Conservation (phyloP, 1,140 invertebrate species). For the Drosophila asahinai region DNA sequence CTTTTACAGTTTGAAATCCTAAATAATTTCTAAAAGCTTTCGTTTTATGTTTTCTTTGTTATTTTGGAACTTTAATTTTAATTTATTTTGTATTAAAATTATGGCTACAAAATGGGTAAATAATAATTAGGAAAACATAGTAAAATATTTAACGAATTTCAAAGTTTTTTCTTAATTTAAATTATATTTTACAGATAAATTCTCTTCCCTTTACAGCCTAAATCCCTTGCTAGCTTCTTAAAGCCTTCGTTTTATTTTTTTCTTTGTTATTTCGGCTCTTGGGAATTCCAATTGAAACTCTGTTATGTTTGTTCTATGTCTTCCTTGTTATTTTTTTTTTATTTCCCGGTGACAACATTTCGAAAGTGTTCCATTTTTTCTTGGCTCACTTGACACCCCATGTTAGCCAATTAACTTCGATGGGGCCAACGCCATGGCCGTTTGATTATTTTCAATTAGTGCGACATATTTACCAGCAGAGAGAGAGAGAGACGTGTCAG, state of each 20-base stretch:
- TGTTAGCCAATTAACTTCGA: conserved; percentile 33
- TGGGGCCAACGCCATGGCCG: conserved; percentile 4
- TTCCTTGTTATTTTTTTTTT: neutral
- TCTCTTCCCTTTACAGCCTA: too few species aligned
- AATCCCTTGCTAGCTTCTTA: too few species aligned
- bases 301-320: conserved; percentile 4
- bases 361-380: neutral
- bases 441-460: conserved; percentile 57
- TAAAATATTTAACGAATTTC: too few species aligned
- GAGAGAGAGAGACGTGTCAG: neutral
- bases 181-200: neutral
- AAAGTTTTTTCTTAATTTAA: neutral
- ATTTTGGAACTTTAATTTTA: neutral
- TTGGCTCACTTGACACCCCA: neutral
- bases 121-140: too few species aligned
- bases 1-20: too few species aligned
- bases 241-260: neutral
- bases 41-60: neutral
- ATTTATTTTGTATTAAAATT: too few species aligned
- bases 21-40: too few species aligned
- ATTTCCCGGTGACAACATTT: neutral
- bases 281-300: conserved; percentile 9
- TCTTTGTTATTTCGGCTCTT: neutral
- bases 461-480: conserved; percentile 21
- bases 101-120: too few species aligned